Evolutionary conservation across 2,797 vertebrate species (phyloP).

Genomic region (Myotis planiceps): DNA sequence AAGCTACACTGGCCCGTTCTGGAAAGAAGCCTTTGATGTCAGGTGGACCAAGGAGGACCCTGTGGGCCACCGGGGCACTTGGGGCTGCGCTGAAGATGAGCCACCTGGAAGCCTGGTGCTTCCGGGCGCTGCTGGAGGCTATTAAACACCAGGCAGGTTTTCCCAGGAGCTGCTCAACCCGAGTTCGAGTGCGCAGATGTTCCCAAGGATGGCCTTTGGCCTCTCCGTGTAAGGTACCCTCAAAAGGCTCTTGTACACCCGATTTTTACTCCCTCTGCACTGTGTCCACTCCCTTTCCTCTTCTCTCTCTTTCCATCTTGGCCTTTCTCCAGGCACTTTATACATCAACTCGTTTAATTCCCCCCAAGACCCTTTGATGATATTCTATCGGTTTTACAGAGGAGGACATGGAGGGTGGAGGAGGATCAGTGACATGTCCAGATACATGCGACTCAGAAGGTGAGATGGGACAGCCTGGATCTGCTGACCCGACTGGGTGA

Average conservation of each 20-base stretch:
- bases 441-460: background rate
- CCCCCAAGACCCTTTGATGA: background rate
- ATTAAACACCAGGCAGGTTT: background rate
- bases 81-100: background rate
- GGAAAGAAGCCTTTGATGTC: background rate
- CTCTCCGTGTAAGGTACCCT: background rate
- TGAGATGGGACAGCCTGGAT: background rate
- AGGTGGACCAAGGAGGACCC: background rate
- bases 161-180: background rate
- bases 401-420: background rate
- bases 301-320: background rate
- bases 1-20: background rate
- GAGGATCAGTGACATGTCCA: rapidly evolving
- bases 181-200: background rate
- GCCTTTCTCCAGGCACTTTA: background rate
- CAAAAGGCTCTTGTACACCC: background rate
- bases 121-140: background rate
- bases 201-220: background rate
- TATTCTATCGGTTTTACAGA: background rate
- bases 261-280: background rate
- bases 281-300: background rate
- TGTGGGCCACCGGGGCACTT: background rate
- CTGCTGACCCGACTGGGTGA: background rate
- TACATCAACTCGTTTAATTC: background rate
- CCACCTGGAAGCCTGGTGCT: background rate